phyloP scores from a whole-genome alignment of 2,797 vertebrate genomes.

The Glossophaga mutica region DNA sequence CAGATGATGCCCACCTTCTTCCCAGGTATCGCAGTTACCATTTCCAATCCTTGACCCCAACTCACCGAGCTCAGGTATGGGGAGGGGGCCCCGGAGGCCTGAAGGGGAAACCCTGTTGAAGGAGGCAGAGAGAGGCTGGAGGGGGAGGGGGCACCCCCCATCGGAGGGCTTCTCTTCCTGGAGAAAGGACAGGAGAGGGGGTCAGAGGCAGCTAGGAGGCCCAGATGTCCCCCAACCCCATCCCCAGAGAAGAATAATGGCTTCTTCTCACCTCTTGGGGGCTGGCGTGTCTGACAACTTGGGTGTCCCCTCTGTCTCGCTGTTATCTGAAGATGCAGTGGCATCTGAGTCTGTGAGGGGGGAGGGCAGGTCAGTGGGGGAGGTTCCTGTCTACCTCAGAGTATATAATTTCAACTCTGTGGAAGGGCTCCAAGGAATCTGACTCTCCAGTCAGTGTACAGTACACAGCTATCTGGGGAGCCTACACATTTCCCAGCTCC shows the following conservation, averaged over 20 bases:
- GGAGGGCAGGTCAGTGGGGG: not conserved
- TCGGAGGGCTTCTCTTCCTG: slow-evolving; percentile 80
- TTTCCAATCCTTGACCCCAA: slow-evolving; percentile 43
- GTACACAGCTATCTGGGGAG: not conserved
- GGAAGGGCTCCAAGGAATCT: not conserved
- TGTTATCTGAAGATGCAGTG: slow-evolving; percentile 93
- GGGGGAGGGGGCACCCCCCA: slow-evolving; percentile 74
- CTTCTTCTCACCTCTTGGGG: slow-evolving; percentile 87
- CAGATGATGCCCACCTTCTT: not conserved
- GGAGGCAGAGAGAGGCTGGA: slow-evolving; percentile 78
- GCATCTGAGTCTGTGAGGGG: slow-evolving; percentile 89
- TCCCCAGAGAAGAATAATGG: not conserved
- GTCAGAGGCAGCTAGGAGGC: slow-evolving; percentile 34
- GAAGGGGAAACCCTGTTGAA: slow-evolving; percentile 77
- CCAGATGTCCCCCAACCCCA: not conserved
- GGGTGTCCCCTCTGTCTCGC: slow-evolving; percentile 87
- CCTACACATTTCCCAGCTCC: not conserved
- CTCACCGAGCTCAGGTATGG: slow-evolving; percentile 80
- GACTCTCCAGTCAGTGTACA: not conserved
- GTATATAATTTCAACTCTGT: not conserved
- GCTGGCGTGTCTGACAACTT: slow-evolving; percentile 87
- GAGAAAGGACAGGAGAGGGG: slow-evolving; percentile 32
- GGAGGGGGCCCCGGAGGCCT: slow-evolving; percentile 72
- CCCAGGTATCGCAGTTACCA: not conserved
- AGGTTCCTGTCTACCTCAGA: not conserved